phyloP scores from a whole-genome alignment of 2,797 vertebrate genomes.

The Glossophaga mutica region DNA sequence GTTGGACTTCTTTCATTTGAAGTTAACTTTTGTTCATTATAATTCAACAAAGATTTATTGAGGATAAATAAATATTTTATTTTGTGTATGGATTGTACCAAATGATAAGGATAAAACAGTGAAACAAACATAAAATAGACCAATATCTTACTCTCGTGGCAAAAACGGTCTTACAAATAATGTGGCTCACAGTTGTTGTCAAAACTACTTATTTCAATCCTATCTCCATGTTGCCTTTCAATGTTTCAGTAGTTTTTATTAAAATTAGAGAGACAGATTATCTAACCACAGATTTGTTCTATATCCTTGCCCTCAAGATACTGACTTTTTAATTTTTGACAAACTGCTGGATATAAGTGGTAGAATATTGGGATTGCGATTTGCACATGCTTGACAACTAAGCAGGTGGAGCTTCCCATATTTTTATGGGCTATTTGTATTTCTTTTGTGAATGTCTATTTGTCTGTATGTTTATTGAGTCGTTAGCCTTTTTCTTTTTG shows the following conservation, averaged over 20 bases:
- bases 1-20: neutral
- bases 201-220: conserved; percentile 12
- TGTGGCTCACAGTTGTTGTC: neutral
- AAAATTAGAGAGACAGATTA: neutral
- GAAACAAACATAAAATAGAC: neutral
- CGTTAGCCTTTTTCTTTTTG: neutral
- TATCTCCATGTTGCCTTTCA: neutral
- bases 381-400: neutral
- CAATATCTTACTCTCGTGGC: neutral
- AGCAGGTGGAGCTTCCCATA: neutral
- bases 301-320: neutral
- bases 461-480: neutral
- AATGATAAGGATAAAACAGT: neutral
- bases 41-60: neutral
- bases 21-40: conserved; percentile 18
- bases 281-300: neutral
- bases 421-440: neutral
- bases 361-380: neutral
- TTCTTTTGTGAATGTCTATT: neutral
- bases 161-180: neutral
- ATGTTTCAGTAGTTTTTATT: neutral
- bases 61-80: no score
- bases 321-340: conserved; percentile 4
- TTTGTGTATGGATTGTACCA: neutral
- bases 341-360: neutral